Evolutionary conservation across 2,797 vertebrate species (phyloP), one percentile per base, ranked within the genome.

Genomic region (Scleropages formosus): DNA sequence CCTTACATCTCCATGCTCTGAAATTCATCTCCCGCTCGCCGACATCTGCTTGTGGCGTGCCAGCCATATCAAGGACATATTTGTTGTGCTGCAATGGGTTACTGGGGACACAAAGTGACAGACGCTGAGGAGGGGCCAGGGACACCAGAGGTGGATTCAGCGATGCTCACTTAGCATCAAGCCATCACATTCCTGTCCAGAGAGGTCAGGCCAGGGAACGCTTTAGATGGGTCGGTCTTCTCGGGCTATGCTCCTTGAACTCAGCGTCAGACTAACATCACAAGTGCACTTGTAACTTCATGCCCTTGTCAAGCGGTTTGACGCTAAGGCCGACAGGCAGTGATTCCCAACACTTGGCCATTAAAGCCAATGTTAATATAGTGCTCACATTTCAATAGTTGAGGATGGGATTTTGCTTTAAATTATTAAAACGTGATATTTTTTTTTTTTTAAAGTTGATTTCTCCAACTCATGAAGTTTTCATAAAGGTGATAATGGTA

Each of bases 11-110:
- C 91, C 85, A 90, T 87, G 89, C 85, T 88, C 88, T 94, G 93
- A 91, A 89, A 94, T 95, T 90, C 93, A 93, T 94, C 92, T 93
- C 90, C 83, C 85, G 87, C 90, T 92, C 89, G 85, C 90, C 86
- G 89, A 91, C 94, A 94, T 94, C 92, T 95, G 93, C 88, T 91
- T 85, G 51, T 85, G 84, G 89, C 90, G 89, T 94, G 91, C 94
- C 93, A 85, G 82, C 90, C 86, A 86, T 89, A 85, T 88, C 83
- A 83, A 90, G 88, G 80, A 92, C 91, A 92, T 92, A 90, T 90
- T 90, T 91, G 90, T 85, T 70, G 90, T 89, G 87, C 85, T 86
- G 86, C 79, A 83, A 87, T 85, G 88, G 89, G 89, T 91, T 76
- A 76, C 84, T 86, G 87, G 85, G 84, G 89, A 92, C 92, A 90